Percentiles rank a stretch among this genome's conserved stretches.
These are phyloP conservation scores for Ornithoptera alexandrae DNA, from an alignment of 2,888 invertebrate species.

Conservation along the genomic window DNA sequence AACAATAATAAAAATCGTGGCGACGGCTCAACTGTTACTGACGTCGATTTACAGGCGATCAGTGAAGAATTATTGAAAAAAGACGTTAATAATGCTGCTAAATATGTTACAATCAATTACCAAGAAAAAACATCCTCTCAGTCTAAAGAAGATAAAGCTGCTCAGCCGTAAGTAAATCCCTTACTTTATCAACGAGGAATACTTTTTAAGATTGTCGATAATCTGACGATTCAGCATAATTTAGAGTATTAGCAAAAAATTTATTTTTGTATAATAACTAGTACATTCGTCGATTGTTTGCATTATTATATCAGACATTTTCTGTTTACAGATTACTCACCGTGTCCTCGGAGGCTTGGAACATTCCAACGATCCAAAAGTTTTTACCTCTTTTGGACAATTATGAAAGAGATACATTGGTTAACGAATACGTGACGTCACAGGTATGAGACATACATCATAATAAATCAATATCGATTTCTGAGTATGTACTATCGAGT, in stretches of 20 bases:
- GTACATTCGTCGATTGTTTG: constrained; percentile 26
- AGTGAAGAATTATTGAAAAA: constrained; percentile 86
- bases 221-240: neutral
- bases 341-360: constrained; percentile 81
- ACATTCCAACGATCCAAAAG: constrained; percentile 86
- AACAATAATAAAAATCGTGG: constrained; percentile 52
- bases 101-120: constrained; percentile 84
- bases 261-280: neutral
- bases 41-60: constrained; percentile 83
- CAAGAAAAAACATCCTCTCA: constrained; percentile 87
- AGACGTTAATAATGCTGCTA: constrained; percentile 87
- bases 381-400: constrained; percentile 89
- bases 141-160: constrained; percentile 85
- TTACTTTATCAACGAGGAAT: neutral
- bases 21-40: constrained; percentile 59
- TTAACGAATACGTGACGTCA: constrained; percentile 88
- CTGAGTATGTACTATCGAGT: neutral
- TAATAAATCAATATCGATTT: neutral
- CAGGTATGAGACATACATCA: constrained; percentile 53
- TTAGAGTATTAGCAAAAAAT: neutral
- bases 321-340: constrained; percentile 81
- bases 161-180: constrained; percentile 83
- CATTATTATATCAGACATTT: constrained; percentile 30
- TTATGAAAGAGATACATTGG: constrained; percentile 86
- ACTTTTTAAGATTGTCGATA: neutral